A percentile compares a stretch with the other conserved stretches of the same genome.
Evolutionary conservation across 2,888 invertebrate species (phyloP).

Genomic region (Athalia circularis): DNA sequence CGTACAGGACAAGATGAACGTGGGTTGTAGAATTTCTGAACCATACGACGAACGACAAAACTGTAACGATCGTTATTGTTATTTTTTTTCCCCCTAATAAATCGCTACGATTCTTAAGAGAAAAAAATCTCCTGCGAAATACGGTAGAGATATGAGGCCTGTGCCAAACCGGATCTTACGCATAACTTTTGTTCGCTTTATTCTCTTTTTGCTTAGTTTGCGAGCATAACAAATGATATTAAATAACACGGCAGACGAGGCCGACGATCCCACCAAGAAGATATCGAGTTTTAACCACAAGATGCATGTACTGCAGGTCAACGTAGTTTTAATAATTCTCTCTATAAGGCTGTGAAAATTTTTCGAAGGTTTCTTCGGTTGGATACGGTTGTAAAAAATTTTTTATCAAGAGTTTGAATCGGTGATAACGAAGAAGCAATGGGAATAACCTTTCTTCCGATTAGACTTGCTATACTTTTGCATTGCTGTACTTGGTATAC

Average conservation of each 20-base stretch:
- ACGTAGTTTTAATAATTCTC: too few relatives aligned
- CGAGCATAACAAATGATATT: conserved; percentile 11
- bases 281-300: conserved; percentile 13
- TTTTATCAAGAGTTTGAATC: background rate
- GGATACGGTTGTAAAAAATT: too few relatives aligned
- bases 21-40: conserved; percentile 61
- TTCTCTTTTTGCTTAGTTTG: conserved; percentile 21
- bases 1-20: conserved; percentile 59
- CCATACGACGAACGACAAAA: conserved; percentile 62
- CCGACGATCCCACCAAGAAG: conserved; percentile 17
- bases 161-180: background rate
- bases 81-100: background rate
- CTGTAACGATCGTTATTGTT: conserved; percentile 52
- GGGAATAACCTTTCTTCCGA: background rate
- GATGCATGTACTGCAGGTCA: too few relatives aligned
- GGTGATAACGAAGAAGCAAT: background rate
- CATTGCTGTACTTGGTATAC: background rate
- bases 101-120: background rate
- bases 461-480: background rate
- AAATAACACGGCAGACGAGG: conserved; percentile 15
- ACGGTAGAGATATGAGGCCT: too few relatives aligned
- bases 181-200: conserved; percentile 26
- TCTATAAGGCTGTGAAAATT: too few relatives aligned
- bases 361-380: too few relatives aligned
- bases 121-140: background rate